Base-by-base conservation (phyloP, 2,888 invertebrate genomes). In the Hirudinaria manillensis region DNA sequence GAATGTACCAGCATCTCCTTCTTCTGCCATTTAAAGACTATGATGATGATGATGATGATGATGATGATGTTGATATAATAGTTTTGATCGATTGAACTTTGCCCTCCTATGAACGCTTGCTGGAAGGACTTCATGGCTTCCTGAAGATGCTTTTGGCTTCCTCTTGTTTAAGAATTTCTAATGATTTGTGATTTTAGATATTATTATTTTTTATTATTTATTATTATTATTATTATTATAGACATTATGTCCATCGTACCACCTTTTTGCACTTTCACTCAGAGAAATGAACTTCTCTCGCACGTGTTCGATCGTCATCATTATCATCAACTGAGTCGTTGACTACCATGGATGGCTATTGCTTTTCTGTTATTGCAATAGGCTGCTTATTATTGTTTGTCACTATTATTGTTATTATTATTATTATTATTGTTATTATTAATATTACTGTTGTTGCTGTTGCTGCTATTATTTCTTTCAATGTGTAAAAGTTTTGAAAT, bases 1-100 rank as follows among this genome's bases (percentile, higher is more conserved):
- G n/a, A 27, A 55, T 4, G 27, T 34, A 4, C 55, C 72, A 19
- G 32, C 27, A n/a, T 29, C 24, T 10, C 72, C 53, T 67, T 78
- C 77, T 6, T 76, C 72, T 27, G 91, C 61, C 4, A 61, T 61
- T 29, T 61, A n/a, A 61, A 29, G 29, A 16, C 24, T 19, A 27
- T 19, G 7, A 61, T n/a, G 24, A 61, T 61, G 3, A 27, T 27
- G 61, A 61, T 56, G 3, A 56, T n/a, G 61, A 61, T 61, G 61
- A 61, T 61, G 61, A 61, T 45, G 6, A 61, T 27, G 21, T 53
- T 53, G 3, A 61, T 61, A 7, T 61, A 61, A 61, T 61, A 27
- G 29, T 13, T 7, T 16, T 29, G 29, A 61, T 61, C 24, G 7
- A 61, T 61, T 6, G 2, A 61, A 27, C 61, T 61, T 61, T 61